Base-by-base conservation (phyloP, 2,888 invertebrate genomes). In the Hypselothyrea guttata region DNA sequence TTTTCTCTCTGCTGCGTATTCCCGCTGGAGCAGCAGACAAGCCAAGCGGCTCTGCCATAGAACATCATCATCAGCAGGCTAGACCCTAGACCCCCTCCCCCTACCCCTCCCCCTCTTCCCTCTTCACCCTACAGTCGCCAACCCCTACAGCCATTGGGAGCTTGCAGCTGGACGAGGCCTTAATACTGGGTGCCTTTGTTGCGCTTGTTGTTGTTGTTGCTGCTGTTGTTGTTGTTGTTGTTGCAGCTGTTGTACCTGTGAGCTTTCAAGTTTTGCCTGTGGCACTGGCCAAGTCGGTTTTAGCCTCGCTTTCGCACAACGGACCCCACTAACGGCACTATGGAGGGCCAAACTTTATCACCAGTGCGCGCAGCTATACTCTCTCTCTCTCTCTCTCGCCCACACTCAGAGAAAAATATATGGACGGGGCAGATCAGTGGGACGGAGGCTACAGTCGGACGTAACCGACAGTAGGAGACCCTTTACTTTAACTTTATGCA, bases 1-100 rank as follows among this genome's bases (percentile, higher is more conserved):
- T 75, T 81, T 61, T 76, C 65, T 71, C 65, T 61, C 53, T 61
- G 72, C 69, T 57, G 57, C 51, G 51, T 76, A 82, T 69, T 71
- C 89, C 77, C 88, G 59, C 61, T 83, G 86, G 89, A 87, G 85
- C 86, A 86, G 81, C 86, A 78, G 72, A 73, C 84, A 87, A 87
- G 88, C 87, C 83, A 76, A 75, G 73, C 78, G 78, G 86, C 86
- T 22, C 22, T 22, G 88, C 85, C 88, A 86, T 83, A 86, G 87
- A 88, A 88, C 86, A 89, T 87, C 87, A 86, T 38, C 38, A 38
- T 86, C 88, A 87, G 87, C 88, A 73, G 77, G 60, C 82, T 77
- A 77, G 65, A 60, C 64, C 54, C 30, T 30, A 9, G 22, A 4
- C 38, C 37, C 35, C 34, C 38, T 49, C 15, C 0, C 18, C 8